Evolutionary conservation across 2,113 vertebrate genomes (phyloP).

Genomic region (Pterocles burchelli): DNA sequence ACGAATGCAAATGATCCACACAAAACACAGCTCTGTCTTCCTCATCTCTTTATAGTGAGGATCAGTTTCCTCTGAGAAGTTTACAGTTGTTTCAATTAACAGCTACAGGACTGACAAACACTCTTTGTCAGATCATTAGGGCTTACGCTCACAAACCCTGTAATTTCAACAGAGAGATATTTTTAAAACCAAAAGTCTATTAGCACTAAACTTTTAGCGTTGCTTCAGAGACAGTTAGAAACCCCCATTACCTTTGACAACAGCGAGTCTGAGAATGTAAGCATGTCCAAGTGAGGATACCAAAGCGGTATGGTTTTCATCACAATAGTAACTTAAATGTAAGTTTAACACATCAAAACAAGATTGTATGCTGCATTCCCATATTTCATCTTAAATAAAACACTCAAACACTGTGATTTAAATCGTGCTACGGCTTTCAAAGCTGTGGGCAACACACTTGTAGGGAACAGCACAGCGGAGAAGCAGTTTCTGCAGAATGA

Average conservation of each 20-base stretch:
- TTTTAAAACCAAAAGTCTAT: neutral
- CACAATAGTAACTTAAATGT: neutral
- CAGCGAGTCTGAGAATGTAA: slow-evolving; percentile 23
- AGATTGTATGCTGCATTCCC: neutral
- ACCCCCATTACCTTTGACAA: slow-evolving; percentile 2
- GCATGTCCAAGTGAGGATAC: slow-evolving; percentile 16
- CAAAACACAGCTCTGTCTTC: neutral
- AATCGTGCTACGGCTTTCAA: neutral
- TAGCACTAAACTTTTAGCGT: neutral
- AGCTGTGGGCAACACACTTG: neutral
- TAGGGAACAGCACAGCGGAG: neutral
- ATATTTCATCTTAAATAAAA: neutral
- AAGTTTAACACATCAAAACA: slow-evolving; percentile 22
- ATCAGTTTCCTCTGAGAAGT: neutral
- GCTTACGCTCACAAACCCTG: neutral
- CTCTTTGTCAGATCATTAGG: neutral
- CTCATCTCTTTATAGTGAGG: rapidly evolving
- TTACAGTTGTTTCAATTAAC: neutral
- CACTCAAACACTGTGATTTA: neutral
- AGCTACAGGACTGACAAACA: neutral
- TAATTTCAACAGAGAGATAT: neutral
- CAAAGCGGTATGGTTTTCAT: slow-evolving; percentile 9
- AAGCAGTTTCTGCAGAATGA: neutral
- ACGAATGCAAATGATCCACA: slow-evolving; percentile 23
- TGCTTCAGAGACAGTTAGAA: slow-evolving; percentile 10